Conservation (phyloP, 2,888 invertebrate genomes). For the Choreutis nemorana region DNA sequence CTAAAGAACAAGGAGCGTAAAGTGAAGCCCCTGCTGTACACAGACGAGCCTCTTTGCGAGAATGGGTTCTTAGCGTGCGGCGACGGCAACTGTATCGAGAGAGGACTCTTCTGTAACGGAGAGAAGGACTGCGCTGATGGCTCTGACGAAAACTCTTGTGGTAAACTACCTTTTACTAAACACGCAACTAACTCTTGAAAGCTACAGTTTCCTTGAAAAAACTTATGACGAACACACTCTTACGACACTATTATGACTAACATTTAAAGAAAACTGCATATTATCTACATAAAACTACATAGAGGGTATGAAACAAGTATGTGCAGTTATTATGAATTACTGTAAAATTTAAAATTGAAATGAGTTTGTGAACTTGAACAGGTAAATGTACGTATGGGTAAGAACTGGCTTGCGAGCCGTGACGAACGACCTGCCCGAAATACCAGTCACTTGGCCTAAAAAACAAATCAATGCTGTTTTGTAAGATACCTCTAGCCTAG, state of each 20-base stretch:
- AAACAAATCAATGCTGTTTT: conserved; percentile 40
- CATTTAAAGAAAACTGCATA: no score
- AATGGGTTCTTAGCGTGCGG: conserved; percentile 90
- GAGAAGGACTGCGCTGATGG: conserved; percentile 89
- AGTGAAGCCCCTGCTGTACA: conserved; percentile 84
- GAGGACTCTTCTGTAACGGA: conserved; percentile 92
- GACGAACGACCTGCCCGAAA: conserved; percentile 40
- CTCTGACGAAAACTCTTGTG: conserved; percentile 90
- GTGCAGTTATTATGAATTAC: no score
- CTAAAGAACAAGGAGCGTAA: conserved; percentile 89
- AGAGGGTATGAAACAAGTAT: no score
- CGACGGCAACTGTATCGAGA: conserved; percentile 85
- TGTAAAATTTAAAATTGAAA: conserved; percentile 17
- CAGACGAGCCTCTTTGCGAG: conserved; percentile 89
- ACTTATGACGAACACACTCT: no score
- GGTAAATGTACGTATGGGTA: conserved; percentile 18
- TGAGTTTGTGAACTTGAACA: conserved; percentile 31
- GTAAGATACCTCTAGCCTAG: conserved; percentile 24
- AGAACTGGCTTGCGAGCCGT: conserved; percentile 29
- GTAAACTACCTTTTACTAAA: conserved; percentile 74
- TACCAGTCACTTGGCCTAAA: conserved; percentile 55
- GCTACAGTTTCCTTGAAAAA: no score
- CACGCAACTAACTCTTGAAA: no score
- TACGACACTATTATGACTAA: no score
- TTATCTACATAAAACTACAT: no score